These are phyloP conservation scores for Pseudoatta argentina DNA, from an alignment of 1,140 invertebrate species.

Conservation along the genomic window DNA sequence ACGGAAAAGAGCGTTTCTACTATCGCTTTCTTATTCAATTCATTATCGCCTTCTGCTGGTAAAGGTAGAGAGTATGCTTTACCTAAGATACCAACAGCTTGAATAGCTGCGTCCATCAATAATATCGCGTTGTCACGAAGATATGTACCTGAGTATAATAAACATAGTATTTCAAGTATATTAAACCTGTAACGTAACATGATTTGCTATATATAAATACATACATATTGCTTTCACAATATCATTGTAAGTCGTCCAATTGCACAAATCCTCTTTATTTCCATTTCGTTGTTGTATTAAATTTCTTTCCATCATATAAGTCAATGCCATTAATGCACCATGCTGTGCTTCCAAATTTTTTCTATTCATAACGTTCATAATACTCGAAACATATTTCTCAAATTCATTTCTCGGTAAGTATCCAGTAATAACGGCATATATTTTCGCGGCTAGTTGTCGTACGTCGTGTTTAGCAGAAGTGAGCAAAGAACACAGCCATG, in stretches of 20 bases:
- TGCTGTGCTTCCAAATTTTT: conserved; percentile 91
- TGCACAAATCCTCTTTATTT: conserved; percentile 76
- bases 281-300: conserved; percentile 85
- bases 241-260: conserved; percentile 87
- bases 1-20: conserved; percentile 88
- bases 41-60: conserved; percentile 84
- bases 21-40: conserved; percentile 88
- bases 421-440: conserved; percentile 90
- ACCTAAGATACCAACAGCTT: conserved; percentile 90
- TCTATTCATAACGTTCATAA: conserved; percentile 86
- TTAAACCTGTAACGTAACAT: not conserved
- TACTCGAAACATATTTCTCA: conserved; percentile 87
- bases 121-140: conserved; percentile 88
- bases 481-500: conserved; percentile 89
- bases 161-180: conserved; percentile 28
- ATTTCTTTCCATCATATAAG: conserved; percentile 90
- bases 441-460: conserved; percentile 89
- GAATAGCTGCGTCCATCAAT: conserved; percentile 88
- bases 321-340: conserved; percentile 90
- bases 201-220: conserved; percentile 59
- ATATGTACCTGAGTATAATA: conserved; percentile 86
- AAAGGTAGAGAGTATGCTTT: conserved; percentile 89
- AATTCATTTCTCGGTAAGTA: conserved; percentile 86
- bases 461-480: conserved; percentile 91
- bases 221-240: conserved; percentile 88